Evolutionary conservation across 1,140 invertebrate species (phyloP).

Genomic region (Oryzaephilus surinamensis): DNA sequence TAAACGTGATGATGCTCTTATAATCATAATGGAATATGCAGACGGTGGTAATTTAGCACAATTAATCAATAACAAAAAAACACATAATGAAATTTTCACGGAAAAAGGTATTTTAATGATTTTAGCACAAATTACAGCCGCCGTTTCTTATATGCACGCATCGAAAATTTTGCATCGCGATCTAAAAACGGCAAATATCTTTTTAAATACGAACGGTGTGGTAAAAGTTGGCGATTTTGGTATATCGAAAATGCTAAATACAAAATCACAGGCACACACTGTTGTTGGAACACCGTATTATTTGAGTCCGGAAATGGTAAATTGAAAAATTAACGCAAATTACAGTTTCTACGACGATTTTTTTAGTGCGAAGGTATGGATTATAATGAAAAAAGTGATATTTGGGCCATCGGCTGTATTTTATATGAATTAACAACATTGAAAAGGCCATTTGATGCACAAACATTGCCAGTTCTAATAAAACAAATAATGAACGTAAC

Average conservation of each 20-base stretch:
- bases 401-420: constrained; percentile 74
- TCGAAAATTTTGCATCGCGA: constrained; percentile 67
- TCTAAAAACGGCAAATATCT: constrained; percentile 69
- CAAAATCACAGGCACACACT: constrained; percentile 58
- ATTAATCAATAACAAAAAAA: constrained; percentile 28
- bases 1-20: constrained; percentile 58
- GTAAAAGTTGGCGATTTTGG: constrained; percentile 71
- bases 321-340: constrained; percentile 5
- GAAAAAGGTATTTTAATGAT: constrained; percentile 47
- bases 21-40: constrained; percentile 77
- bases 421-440: constrained; percentile 71
- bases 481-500: constrained; percentile 67
- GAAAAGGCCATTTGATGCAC: constrained; percentile 67
- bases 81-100: constrained; percentile 34
- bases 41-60: constrained; percentile 64
- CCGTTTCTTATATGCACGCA: constrained; percentile 61
- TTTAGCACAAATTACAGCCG: constrained; percentile 60
- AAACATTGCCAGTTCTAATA: constrained; percentile 63
- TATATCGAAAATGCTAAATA: constrained; percentile 62
- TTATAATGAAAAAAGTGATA: constrained; percentile 70
- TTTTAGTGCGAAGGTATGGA: constrained; percentile 63
- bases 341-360: no score
- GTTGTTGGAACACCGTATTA: constrained; percentile 75
- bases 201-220: constrained; percentile 54
- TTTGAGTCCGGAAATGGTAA: constrained; percentile 72